phyloP scores from a whole-genome alignment of 2,888 invertebrate genomes.

The Oxytorus armatus region DNA sequence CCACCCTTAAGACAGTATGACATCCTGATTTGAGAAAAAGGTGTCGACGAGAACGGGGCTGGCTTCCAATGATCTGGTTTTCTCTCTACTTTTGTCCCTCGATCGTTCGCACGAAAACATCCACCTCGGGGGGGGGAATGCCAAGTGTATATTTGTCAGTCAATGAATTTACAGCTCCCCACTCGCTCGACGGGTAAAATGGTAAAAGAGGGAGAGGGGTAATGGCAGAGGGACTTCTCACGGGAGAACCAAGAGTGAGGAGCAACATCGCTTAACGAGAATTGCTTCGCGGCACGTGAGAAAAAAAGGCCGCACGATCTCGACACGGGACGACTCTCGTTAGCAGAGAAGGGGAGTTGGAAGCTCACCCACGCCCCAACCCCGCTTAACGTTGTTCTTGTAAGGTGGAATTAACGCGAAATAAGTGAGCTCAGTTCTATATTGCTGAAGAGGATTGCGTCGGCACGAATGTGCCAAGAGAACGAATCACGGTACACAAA shows the following conservation, averaged over 20 bases:
- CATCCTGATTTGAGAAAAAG: no score
- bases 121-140: constrained; percentile 70
- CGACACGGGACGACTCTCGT: constrained; percentile 44
- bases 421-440: constrained; percentile 73
- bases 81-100: constrained; percentile 25
- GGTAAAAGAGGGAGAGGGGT: constrained; percentile 6
- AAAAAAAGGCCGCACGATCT: constrained; percentile 75
- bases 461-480: constrained; percentile 17
- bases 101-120: constrained; percentile 30
- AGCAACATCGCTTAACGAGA: constrained; percentile 81
- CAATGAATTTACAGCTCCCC: constrained; percentile 84
- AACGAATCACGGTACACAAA: not conserved
- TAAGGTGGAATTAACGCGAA: constrained; percentile 82
- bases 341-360: constrained; percentile 28
- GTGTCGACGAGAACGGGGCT: constrained; percentile 23
- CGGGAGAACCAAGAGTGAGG: constrained; percentile 49
- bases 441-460: constrained; percentile 27
- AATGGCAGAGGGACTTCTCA: constrained; percentile 69
- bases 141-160: constrained; percentile 82
- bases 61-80: constrained; percentile 1
- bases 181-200: constrained; percentile 71
- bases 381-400: constrained; percentile 75
- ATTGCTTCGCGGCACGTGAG: constrained; percentile 83
- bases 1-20: no score
- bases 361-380: constrained; percentile 30